Percentiles rank a stretch among this genome's conserved stretches.
phyloP scores from a whole-genome alignment of 2,113 vertebrate genomes.

The Miniopterus natalensis region DNA sequence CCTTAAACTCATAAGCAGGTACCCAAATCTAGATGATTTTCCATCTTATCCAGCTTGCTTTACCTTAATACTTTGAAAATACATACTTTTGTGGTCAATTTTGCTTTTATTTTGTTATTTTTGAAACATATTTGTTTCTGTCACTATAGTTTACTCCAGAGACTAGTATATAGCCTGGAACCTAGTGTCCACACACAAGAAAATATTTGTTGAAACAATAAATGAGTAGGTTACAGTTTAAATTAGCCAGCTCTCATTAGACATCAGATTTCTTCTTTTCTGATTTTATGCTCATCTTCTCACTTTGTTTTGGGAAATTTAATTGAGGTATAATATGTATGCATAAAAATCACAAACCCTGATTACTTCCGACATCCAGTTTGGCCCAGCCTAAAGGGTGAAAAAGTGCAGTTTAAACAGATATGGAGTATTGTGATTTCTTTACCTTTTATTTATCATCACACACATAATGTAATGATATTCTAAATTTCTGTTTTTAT shows the following conservation, averaged over 20 bases:
- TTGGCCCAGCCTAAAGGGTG: not conserved
- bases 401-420: not conserved
- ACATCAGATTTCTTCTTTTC: not conserved
- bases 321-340: not conserved
- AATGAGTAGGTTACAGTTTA: not conserved
- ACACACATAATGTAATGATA: not conserved
- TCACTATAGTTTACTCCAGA: not conserved
- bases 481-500: not conserved
- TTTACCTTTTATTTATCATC: not conserved
- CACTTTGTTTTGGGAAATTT: conserved; percentile 10
- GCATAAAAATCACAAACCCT: not conserved
- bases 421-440: not conserved
- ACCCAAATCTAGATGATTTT: not conserved
- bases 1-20: not conserved
- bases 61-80: not conserved
- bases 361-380: not conserved
- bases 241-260: not conserved
- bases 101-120: not conserved
- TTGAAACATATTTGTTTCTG: not conserved
- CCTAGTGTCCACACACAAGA: not conserved
- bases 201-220: not conserved
- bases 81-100: not conserved
- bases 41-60: not conserved
- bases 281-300: not conserved
- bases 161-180: not conserved